Percentiles rank a stretch among this genome's conserved stretches.
These are phyloP conservation scores for Sinocyclocheilus grahami DNA, from an alignment of 2,113 vertebrate genomes.

Conservation along the genomic window DNA sequence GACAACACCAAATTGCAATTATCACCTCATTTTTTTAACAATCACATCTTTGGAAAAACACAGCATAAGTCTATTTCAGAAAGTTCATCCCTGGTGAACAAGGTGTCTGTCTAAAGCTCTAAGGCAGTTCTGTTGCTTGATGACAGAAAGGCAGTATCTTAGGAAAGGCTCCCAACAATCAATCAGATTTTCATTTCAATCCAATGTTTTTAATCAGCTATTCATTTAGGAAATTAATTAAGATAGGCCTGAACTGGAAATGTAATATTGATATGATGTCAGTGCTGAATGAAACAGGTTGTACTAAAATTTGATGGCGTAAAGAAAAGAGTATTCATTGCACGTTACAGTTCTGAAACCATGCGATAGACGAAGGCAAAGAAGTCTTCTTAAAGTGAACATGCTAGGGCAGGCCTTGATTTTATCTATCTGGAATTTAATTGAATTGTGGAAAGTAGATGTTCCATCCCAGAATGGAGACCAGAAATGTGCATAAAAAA, in stretches of 20 bases:
- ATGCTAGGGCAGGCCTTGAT: background rate
- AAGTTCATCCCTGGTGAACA: slow-evolving; percentile 7
- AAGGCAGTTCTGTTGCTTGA: slow-evolving; percentile 1
- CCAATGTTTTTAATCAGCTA: slow-evolving; percentile 15
- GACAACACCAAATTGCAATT: slow-evolving; percentile 29
- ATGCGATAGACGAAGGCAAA: background rate
- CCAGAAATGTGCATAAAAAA: background rate
- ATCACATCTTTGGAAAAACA: slow-evolving; percentile 9
- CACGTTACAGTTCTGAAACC: background rate
- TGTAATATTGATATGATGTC: slow-evolving; percentile 29
- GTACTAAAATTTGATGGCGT: background rate
- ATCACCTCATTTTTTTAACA: background rate
- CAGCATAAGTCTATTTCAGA: slow-evolving; percentile 7
- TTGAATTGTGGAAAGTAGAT: background rate
- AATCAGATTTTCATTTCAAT: slow-evolving; percentile 13
- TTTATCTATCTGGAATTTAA: background rate
- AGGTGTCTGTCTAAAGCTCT: slow-evolving; percentile 1
- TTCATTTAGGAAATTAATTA: slow-evolving; percentile 11
- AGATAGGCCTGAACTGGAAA: background rate
- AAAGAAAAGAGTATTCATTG: background rate
- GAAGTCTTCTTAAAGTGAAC: background rate
- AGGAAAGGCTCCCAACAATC: background rate
- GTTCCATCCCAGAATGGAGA: background rate
- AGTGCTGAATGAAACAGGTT: background rate
- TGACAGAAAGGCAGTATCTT: slow-evolving; percentile 17